Evolutionary conservation across 1,140 invertebrate species (phyloP).

Genomic region (Tetragonula clypearis): DNA sequence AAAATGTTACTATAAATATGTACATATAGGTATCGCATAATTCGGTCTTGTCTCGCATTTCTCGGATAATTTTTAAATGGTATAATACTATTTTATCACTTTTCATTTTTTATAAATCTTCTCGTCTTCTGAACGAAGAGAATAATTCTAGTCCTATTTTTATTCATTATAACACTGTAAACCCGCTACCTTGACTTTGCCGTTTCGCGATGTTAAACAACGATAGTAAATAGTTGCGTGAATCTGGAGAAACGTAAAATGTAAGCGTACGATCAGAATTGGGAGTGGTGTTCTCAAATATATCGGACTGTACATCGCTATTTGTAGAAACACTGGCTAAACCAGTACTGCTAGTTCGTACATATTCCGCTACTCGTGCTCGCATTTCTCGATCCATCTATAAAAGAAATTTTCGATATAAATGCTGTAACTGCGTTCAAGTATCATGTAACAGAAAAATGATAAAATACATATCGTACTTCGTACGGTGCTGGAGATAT

Average conservation of each 20-base stretch:
- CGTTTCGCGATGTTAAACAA: constrained; percentile 81
- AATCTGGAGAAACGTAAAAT: constrained; percentile 80
- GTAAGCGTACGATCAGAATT: constrained; percentile 73
- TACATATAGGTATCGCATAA: not conserved
- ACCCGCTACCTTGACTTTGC: constrained; percentile 77
- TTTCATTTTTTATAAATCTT: constrained; percentile 21
- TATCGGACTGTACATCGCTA: constrained; percentile 76
- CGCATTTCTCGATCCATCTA: constrained; percentile 83
- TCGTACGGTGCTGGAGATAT: constrained; percentile 74
- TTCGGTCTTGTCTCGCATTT: not conserved
- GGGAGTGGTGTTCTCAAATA: constrained; percentile 60
- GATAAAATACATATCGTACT: constrained; percentile 63
- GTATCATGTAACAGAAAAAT: not conserved
- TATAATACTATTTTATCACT: constrained; percentile 30
- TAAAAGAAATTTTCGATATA: constrained; percentile 24
- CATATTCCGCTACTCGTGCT: constrained; percentile 83
- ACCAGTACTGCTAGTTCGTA: constrained; percentile 81
- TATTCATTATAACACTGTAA: constrained; percentile 74
- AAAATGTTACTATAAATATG: constrained; percentile 1
- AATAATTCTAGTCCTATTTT: constrained; percentile 9
- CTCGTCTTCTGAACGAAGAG: not conserved
- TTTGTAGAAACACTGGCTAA: constrained; percentile 76
- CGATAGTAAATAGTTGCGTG: constrained; percentile 81
- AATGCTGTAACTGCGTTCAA: not conserved
- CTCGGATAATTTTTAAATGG: not conserved